Base-by-base conservation (phyloP, 2,888 invertebrate genomes). In the Cheilosia variabilis region DNA sequence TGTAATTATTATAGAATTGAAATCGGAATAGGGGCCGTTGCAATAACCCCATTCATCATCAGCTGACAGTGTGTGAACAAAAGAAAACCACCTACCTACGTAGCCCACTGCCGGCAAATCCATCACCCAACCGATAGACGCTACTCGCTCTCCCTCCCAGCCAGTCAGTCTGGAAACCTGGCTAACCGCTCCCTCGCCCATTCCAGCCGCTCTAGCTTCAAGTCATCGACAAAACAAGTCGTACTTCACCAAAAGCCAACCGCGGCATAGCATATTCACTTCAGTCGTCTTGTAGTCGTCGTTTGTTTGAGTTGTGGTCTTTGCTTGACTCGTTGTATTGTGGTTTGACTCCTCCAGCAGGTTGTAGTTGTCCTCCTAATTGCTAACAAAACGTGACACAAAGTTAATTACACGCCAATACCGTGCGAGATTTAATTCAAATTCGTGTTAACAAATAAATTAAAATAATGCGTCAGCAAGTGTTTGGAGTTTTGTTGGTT, bases 401-500 rank as follows among this genome's bases (percentile, higher is more conserved):
- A 53, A 58, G 24, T 53, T 53, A 27, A 68, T 76, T 76, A 50
- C 17, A 7, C 19, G 6, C 19, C 10, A 17, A 17, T 41, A 7
- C 41, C 47, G 79, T 69, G 80, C 57, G 43, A 65, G 24, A 53
- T 57, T 15, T 66, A 2, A 47, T 34, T 60, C 45, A 17, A 53
- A 37, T 66, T 37, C 58, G 58, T 66, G 17, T 6, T 27, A 5
- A 27, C 6, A 37, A 57, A 45, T 17, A 71, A 58, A 37, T 45
- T 37, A 1, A 50, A 37, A 80, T 22, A 9, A 89, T 89, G 89
- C 87, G 55, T 88, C 88, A 88, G 52, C 89, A 87, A 78, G 60
- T 88, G 34, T 82, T 88, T 78, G 88, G 88, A 87, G 88, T 90
- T 81, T 68, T 89, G 63, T 68, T 89, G 63, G 88, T 90, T 77